Base-by-base conservation (phyloP, 2,797 vertebrate genomes). In the Holocentrus rufus region DNA sequence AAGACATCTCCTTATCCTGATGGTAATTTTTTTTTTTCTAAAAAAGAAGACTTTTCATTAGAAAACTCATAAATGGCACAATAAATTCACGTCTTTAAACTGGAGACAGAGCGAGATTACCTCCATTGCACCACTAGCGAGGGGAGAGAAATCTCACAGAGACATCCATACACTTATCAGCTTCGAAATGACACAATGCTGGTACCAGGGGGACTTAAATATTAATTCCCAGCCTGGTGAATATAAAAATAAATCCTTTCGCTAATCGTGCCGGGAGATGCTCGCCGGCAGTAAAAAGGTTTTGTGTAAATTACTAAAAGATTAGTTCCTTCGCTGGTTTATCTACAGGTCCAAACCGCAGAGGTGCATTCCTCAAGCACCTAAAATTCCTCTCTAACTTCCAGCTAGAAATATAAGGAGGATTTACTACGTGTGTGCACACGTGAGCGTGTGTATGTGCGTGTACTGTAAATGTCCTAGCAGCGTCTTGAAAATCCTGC, bases 221-320 rank as follows among this genome's bases (percentile, higher is more conserved):
- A 93, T 93, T 91, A 93, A 94, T 94, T 93, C 90, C 90, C 84
- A 87, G 90, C 79, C 81, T 81, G 86, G 87, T 80, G 90, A 94
- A 92, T 92, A 90, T 90, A 86, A 92, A 90, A 93, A 91, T 92
- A 94, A 93, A 93, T 93, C 92, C 91, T 82, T 88, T 79, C 76
- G 89, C 90, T 94, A 94, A 94, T 94, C 91, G 71, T 74, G 73
- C 86, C 69, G 82, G 81, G 90, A 93, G 91, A 93, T 89, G 93
- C 90, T 87, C 62, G 76, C 80, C 71, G 64, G 77, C 74, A 79
- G 89, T 90, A 91, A 93, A 90, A 93, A 89, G 90, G 88, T 90
- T 94, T 93, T 93, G 92, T 93, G 91, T 93, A 92, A 94, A 93
- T 93, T 90, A 93, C 92, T 82, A 87, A 92, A 90, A 94, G 92